A percentile compares a stretch with the other conserved stretches of the same genome.
Evolutionary conservation across 2,797 vertebrate species (phyloP).

Genomic region (Masticophis lateralis): DNA sequence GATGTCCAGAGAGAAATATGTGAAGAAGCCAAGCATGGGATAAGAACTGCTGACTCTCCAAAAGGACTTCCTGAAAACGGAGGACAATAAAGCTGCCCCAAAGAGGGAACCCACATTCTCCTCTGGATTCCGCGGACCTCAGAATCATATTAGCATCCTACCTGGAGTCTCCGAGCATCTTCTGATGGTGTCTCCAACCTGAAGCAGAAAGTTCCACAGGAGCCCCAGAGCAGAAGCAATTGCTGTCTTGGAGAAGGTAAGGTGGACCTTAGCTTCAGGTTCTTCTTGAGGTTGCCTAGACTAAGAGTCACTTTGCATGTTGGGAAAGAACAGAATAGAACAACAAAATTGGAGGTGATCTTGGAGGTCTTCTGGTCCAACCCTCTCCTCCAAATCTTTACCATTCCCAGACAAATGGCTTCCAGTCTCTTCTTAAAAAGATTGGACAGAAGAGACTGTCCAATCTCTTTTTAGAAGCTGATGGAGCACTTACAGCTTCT

Average conservation of each 20-base stretch:
- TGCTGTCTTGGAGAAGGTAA: neutral
- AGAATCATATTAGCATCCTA: neutral
- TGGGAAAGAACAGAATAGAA: neutral
- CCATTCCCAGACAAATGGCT: neutral
- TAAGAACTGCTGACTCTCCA: constrained; percentile 3
- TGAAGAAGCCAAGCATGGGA: neutral
- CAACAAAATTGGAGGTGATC: neutral
- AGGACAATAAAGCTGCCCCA: neutral
- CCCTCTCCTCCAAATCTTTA: neutral
- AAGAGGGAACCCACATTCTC: neutral
- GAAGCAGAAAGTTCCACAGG: too few relatives aligned
- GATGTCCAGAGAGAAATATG: neutral
- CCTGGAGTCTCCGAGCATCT: neutral
- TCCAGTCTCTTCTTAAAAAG: neutral
- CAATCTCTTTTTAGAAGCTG: too few relatives aligned
- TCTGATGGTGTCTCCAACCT: neutral
- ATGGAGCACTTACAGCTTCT: neutral
- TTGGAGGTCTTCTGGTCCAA: neutral
- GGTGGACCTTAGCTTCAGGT: neutral
- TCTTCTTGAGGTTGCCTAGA: neutral
- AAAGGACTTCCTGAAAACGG: constrained; percentile 1
- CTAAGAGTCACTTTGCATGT: neutral
- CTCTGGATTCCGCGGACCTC: neutral
- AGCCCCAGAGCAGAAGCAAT: neutral
- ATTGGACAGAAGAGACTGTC: too few relatives aligned